Base-by-base conservation (phyloP, 1,140 invertebrate species). In the Nixonia krombeini region DNA sequence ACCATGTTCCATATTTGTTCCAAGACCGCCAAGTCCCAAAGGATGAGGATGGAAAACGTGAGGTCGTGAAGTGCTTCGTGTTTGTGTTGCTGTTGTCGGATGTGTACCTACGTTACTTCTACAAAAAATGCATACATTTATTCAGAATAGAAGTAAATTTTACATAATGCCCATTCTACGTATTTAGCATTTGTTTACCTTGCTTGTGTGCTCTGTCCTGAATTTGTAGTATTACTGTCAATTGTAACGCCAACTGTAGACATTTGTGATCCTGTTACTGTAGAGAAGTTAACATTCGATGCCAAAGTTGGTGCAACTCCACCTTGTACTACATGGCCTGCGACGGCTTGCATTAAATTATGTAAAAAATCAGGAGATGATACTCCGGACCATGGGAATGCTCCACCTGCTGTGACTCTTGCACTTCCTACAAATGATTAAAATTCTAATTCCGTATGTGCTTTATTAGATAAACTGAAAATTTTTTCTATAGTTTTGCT, bases 41-140 rank as follows among this genome's bases (percentile, higher is more conserved):
- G 79, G 65, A 63, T 80, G 74, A 12, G 74, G 46, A 9, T 81
- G 76, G 9, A 88, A 79, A 12, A 91, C 87, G 55, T 91, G 90
- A 2, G 90, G 89, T 23, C 91, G 82, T 1, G 89, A 81, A 9
- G 89, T 90, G 13, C 89, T 89, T 5, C 90, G 85, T 7, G 90
- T 91, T 72, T 90, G 88, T 4, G 90, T 90, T 1, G 89, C 83
- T 2, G 89, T 90, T 7, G 90, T 90, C 38, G 90, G 89, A 74
- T 90, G 86, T 8, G 90, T 91, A 45, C 87, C 87, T 5, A 87
- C 87, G 53, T 87, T 90, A 26, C 86, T 88, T 61, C 89, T 83
- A 13, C 18, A 76, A 70, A 72, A 23, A 2, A 57, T 25, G 4
- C 17, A n/a, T 42, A 13, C n/a, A n/a, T n/a, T n/a, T n/a, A n/a